Conservation (phyloP, 2,888 invertebrate genomes). For the Alloscopus bannaensis region DNA sequence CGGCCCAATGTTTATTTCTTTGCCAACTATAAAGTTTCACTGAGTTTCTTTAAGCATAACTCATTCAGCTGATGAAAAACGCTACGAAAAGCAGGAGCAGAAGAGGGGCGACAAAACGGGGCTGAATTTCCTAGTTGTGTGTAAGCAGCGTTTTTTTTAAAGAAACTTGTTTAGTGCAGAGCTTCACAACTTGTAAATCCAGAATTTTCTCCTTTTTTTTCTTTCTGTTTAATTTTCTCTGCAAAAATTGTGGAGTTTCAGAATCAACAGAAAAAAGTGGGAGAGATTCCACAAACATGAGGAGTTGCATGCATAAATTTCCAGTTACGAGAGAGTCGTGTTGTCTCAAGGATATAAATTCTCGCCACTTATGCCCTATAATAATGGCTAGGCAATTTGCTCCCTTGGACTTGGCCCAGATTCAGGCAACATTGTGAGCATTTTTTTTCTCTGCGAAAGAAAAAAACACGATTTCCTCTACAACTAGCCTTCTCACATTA, state of each 20-base stretch:
- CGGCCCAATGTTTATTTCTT: slow-evolving; percentile 31
- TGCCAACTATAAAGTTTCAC: slow-evolving; percentile 35
- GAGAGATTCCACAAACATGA: slow-evolving; percentile 36
- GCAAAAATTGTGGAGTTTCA: slow-evolving; percentile 20
- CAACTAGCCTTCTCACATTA: slow-evolving; percentile 12
- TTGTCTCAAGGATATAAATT: slow-evolving; percentile 65
- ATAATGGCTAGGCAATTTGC: slow-evolving; percentile 64
- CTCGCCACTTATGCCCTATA: slow-evolving; percentile 53
- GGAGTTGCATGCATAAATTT: slow-evolving; percentile 55
- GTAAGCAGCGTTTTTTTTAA: neutral
- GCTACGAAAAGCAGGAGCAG: neutral
- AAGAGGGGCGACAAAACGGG: neutral
- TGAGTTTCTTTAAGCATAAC: slow-evolving; percentile 44
- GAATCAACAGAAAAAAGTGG: slow-evolving; percentile 28
- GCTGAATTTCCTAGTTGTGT: too few relatives aligned
- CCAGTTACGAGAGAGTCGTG: slow-evolving; percentile 21
- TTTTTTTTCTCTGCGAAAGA: too few relatives aligned
- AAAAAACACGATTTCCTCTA: slow-evolving; percentile 43
- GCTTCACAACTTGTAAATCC: neutral
- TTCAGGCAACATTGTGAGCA: slow-evolving; percentile 60
- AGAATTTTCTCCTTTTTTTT: neutral
- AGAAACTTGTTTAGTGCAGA: neutral
- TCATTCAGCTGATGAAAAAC: slow-evolving; percentile 32
- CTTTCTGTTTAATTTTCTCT: neutral
- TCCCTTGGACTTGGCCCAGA: slow-evolving; percentile 66